A percentile compares a stretch with the other conserved stretches of the same genome.
phyloP scores from a whole-genome alignment of 2,797 vertebrate genomes.

The Sarcophilus harrisii region DNA sequence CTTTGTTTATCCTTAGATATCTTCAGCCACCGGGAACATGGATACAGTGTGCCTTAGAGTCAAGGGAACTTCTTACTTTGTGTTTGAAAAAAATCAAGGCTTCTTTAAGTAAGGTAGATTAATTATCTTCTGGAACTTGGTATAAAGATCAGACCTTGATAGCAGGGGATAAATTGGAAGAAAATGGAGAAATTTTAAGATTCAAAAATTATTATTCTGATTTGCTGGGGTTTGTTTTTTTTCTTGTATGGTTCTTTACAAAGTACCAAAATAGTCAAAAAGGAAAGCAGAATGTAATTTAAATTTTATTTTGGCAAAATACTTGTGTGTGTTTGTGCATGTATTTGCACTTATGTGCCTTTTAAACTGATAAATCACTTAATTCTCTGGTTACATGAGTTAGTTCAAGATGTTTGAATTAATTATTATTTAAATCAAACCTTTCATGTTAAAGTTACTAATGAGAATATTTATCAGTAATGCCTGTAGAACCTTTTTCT shows the following conservation, averaged over 20 bases:
- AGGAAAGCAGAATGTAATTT: neutral
- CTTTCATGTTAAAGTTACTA: neutral
- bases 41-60: conserved; percentile 95
- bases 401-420: neutral
- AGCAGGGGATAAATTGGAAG: neutral
- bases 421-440: neutral
- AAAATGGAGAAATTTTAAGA: neutral
- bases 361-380: neutral
- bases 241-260: neutral
- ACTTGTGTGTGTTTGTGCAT: neutral
- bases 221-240: neutral
- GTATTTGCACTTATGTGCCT: neutral
- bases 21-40: conserved; percentile 95
- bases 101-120: conserved; percentile 92
- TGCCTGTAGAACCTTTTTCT: neutral
- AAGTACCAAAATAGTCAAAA: neutral
- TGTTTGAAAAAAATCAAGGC: conserved; percentile 97
- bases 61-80: conserved; percentile 94
- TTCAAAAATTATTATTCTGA: neutral
- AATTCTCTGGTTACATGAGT: neutral
- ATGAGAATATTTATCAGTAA: neutral
- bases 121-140: neutral
- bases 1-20: conserved; percentile 86
- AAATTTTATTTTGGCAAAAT: neutral
- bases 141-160: conserved; percentile 6